A percentile compares a stretch with the other conserved stretches of the same genome.
phyloP scores from a whole-genome alignment of 2,888 invertebrate genomes.

The Lomographa bimaculata region DNA sequence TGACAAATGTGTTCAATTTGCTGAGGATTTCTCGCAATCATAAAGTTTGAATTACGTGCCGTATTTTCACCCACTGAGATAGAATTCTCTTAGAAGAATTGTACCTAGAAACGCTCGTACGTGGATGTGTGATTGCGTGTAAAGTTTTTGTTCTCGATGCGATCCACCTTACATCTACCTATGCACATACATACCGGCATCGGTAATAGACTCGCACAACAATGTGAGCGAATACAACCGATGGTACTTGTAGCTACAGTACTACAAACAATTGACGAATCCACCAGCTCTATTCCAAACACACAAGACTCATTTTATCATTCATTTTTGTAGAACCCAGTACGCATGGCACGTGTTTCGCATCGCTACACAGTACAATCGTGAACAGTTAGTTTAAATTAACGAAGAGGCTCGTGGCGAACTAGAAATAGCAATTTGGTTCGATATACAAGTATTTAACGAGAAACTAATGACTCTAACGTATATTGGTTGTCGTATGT shows the following conservation, averaged over 20 bases:
- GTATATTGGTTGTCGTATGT: slow-evolving; percentile 30
- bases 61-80: slow-evolving; percentile 18
- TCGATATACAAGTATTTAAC: slow-evolving; percentile 46
- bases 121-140: slow-evolving; percentile 27
- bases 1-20: slow-evolving; percentile 4
- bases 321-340: slow-evolving; percentile 23
- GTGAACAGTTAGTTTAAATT: slow-evolving; percentile 55
- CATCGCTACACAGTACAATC: slow-evolving; percentile 47
- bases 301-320: slow-evolving; percentile 8
- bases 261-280: slow-evolving; percentile 2
- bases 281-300: slow-evolving; percentile 5
- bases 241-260: slow-evolving; percentile 15
- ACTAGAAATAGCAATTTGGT: slow-evolving; percentile 46
- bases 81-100: slow-evolving; percentile 26
- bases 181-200: slow-evolving; percentile 22
- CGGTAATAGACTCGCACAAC: slow-evolving; percentile 25
- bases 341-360: slow-evolving; percentile 52
- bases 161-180: slow-evolving; percentile 27
- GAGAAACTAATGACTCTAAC: slow-evolving; percentile 38
- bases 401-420: slow-evolving; percentile 44
- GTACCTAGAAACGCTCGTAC: slow-evolving; percentile 28
- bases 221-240: slow-evolving; percentile 27
- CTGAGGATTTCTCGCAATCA: slow-evolving; percentile 15
- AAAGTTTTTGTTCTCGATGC: slow-evolving; percentile 33
- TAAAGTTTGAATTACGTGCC: slow-evolving; percentile 12